Evolutionary conservation across 2,888 invertebrate species (phyloP).

Genomic region (Phytoseiulus persimilis): DNA sequence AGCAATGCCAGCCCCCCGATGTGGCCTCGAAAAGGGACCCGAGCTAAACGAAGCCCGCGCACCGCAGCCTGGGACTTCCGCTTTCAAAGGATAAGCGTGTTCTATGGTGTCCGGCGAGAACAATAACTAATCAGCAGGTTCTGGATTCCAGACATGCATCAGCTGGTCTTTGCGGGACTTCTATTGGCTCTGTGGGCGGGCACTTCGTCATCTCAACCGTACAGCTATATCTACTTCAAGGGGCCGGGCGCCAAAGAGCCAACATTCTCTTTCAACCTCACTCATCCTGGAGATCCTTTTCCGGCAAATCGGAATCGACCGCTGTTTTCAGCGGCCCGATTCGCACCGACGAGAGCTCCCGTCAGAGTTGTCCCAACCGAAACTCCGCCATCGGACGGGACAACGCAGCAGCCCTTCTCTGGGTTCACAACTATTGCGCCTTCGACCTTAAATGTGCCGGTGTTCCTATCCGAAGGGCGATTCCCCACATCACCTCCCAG

Average conservation of each 20-base stretch:
- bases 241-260: slow-evolving; percentile 23
- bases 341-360: background rate
- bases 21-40: background rate
- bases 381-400: background rate
- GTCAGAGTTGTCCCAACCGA: background rate
- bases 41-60: background rate
- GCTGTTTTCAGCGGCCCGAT: background rate
- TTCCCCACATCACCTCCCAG: background rate
- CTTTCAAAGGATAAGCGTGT: no score
- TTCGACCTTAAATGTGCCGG: slow-evolving; percentile 1
- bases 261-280: slow-evolving; percentile 28
- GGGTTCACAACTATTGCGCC: background rate
- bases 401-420: background rate
- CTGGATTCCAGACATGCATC: slow-evolving; percentile 8
- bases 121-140: no score
- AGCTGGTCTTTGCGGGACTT: background rate
- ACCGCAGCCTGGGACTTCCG: no score
- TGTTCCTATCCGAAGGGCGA: slow-evolving; percentile 7
- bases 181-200: background rate
- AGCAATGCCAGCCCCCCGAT: background rate
- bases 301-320: background rate
- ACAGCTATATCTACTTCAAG: slow-evolving; percentile 33
- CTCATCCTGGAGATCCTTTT: slow-evolving; percentile 20
- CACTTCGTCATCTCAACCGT: background rate
- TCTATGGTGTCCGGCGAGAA: no score